phyloP scores from a whole-genome alignment of 2,113 vertebrate species.

The Oceanodroma tethys region DNA sequence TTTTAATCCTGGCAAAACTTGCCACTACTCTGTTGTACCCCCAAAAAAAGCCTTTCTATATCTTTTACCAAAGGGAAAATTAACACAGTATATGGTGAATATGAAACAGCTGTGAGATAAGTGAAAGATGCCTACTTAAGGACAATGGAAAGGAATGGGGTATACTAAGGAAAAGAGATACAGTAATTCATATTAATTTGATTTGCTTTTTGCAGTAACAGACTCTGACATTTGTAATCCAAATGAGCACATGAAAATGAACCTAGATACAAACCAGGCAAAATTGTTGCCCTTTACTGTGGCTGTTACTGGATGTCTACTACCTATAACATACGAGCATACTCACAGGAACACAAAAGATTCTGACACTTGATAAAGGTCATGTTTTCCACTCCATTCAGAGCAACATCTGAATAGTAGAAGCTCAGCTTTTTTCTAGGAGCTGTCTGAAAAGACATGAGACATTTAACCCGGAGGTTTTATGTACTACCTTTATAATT shows the following conservation, averaged over 20 bases:
- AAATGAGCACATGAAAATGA: slow-evolving; percentile 22
- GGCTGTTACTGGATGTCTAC: background rate
- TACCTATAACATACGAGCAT: background rate
- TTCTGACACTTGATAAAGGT: slow-evolving; percentile 12
- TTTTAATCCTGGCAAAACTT: background rate
- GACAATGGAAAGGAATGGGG: background rate
- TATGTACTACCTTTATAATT: background rate
- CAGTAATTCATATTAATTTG: background rate
- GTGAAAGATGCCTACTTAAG: background rate
- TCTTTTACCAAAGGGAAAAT: background rate
- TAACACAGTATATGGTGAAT: background rate
- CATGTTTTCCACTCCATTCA: slow-evolving; percentile 5
- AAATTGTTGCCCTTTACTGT: slow-evolving; percentile 31
- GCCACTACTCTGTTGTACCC: background rate
- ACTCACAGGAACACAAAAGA: background rate
- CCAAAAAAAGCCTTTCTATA: background rate
- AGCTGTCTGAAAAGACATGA: background rate
- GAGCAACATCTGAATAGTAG: background rate
- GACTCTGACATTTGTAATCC: slow-evolving; percentile 26
- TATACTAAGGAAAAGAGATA: background rate
- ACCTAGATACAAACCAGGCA: slow-evolving; percentile 21
- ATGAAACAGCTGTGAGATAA: background rate
- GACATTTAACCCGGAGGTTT: background rate
- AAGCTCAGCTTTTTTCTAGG: background rate
- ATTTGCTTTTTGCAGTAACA: background rate